Evolutionary conservation across 2,797 vertebrate genomes (phyloP).

Genomic region (Sylvia borin): DNA sequence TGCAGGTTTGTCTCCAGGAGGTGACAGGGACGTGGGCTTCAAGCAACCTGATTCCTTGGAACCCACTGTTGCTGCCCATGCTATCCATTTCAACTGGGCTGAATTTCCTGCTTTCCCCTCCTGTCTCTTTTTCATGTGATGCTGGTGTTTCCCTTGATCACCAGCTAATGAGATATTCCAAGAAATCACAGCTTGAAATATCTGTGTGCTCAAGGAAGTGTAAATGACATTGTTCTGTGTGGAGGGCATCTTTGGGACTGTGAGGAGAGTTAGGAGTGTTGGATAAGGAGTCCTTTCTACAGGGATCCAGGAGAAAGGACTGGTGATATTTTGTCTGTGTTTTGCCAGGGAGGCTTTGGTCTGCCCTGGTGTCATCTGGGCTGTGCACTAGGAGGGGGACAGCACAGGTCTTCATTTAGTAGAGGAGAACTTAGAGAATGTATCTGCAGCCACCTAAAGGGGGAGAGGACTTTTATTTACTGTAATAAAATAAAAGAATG

Average conservation of each 20-base stretch:
- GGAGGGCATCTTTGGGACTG: neutral
- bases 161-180: neutral
- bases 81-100: neutral
- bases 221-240: neutral
- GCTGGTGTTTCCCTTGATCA: neutral
- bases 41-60: neutral
- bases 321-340: neutral
- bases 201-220: neutral
- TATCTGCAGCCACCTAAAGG: neutral
- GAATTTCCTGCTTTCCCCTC: neutral
- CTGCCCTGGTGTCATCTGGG: neutral
- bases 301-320: neutral
- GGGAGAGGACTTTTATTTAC: neutral
- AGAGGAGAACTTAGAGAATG: fast-evolving
- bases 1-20: neutral
- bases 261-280: neutral
- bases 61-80: neutral
- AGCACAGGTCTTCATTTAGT: neutral
- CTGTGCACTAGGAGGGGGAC: too few species aligned
- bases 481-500: neutral
- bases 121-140: neutral
- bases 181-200: neutral
- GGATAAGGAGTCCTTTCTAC: neutral
- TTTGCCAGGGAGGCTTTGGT: neutral
- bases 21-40: neutral